Evolutionary conservation across 2,113 vertebrate genomes (phyloP), one percentile per base, ranked within the genome.

Genomic region (Triplophysa tibetana): DNA sequence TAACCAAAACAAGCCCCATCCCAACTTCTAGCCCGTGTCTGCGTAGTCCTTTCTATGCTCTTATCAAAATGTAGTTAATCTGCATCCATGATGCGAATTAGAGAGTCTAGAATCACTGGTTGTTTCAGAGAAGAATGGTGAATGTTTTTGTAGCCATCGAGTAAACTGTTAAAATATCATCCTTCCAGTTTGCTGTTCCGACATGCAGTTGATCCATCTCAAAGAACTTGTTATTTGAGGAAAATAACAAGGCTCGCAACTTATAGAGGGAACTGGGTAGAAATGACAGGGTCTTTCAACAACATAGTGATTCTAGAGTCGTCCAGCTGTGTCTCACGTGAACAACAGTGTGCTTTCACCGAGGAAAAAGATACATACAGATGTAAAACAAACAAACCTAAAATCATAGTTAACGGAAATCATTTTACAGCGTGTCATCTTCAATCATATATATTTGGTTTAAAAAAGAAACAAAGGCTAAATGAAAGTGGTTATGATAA

Each of bases 361-460:
- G n/a, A 72, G 26, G 43, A 43, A 78, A 64, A n/a, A 70, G 60
- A 63, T 19, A 58, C 48, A 82, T 70, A 81, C 26, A 67, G 24
- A 65, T 52, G 75, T 10, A 77, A 45, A 81, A 69, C 24, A 77
- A 8, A 50, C 12, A 80, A 75, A 14, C 62, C 48, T 75, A 21
- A 24, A 62, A 73, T 38, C 45, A n/a, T 76, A 61, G 66, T n/a
- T 38, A 24, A 63, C 26, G 52, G 6, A 75, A 73, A 67, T 65
- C 8, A 82, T 87, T 88, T 54, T 88, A 90, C 88, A 89, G 81
- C 64, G 62, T 76, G 81, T 76, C 66, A 67, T 78, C 64, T 70
- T 78, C 64, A 78, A 76, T 81, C 61, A 69, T 78, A 75, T 29
- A 70, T 64, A 80, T 88, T 64, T 82, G 64, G 73, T 72, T 84